These are phyloP conservation scores for Apotomis betuletana DNA, from an alignment of 2,888 invertebrate species.

Conservation along the genomic window DNA sequence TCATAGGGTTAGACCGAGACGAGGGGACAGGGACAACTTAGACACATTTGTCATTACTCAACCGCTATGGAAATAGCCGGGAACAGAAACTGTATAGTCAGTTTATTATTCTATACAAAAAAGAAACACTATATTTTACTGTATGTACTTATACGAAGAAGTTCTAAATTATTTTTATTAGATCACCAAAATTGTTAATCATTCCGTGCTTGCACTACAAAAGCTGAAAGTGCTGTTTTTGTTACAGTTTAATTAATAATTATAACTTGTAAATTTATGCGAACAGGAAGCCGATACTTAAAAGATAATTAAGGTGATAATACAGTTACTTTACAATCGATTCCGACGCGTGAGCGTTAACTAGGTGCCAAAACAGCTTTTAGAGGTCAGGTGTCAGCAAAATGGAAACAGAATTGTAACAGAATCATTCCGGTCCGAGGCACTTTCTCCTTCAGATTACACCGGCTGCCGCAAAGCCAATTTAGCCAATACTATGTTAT, in stretches of 20 bases:
- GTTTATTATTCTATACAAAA: too few species aligned
- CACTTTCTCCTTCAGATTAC: constrained; percentile 33
- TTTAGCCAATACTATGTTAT: constrained; percentile 56
- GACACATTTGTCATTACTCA: neutral
- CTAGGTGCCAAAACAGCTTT: constrained; percentile 20
- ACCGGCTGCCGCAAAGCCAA: constrained; percentile 38
- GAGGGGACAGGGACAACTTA: neutral
- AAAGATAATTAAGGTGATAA: neutral
- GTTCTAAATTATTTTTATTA: too few species aligned
- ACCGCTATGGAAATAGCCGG: too few species aligned
- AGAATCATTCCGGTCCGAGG: constrained; percentile 24
- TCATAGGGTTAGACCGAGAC: neutral
- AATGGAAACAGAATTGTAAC: constrained; percentile 34
- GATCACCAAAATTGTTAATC: too few species aligned
- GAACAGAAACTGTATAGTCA: too few species aligned
- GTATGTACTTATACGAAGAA: too few species aligned
- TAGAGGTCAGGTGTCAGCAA: constrained; percentile 26
- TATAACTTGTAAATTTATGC: neutral
- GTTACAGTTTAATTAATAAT: too few species aligned
- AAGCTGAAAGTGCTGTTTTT: too few species aligned
- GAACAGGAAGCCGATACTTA: neutral
- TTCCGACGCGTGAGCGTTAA: constrained; percentile 30
- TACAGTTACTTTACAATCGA: constrained; percentile 30
- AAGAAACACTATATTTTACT: too few species aligned
- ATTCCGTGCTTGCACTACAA: too few species aligned